Base-by-base conservation (phyloP, 2,113 vertebrate genomes). In the Elgaria multicarinata region DNA sequence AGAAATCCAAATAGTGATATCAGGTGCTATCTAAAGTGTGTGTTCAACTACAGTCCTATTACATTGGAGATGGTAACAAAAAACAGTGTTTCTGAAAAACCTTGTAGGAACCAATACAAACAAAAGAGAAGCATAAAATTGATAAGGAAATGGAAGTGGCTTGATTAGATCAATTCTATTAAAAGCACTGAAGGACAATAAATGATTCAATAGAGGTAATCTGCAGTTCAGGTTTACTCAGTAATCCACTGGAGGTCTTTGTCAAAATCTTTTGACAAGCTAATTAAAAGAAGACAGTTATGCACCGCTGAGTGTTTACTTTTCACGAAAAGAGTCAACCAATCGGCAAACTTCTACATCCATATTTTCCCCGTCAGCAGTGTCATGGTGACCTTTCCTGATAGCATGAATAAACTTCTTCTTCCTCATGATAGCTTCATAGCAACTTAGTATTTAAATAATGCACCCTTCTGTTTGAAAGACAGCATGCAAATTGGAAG, bases 221-320 rank as follows among this genome's bases (percentile, higher is more conserved):
- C 93, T 95, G 77, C 91, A 91, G 90, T 91, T 94, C 85, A 92
- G 85, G 90, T 97, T 97, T 98, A 90, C 87, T 94, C 91, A 95
- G 92, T 94, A 97, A 97, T 92, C 94, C 96, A 96, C 95, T 93
- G 86, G 96, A 96, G 96, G 90, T 94, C 92, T 97, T 96, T 97
- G 95, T 97, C 95, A 97, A 97, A 97, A 95, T 91, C 94, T 96
- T 97, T 96, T 97, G 97, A 97, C 97, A 96, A 96, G 96, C 86
- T 97, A 97, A 97, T 97, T 97, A 97, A 96, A 97, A 90, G 53
- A 83, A 97, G 94, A 95, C 91, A 90, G 93, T 93, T 96, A 94
- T 88, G 90, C 90, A 95, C 92, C 85, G 92, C 81, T 91, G 92
- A 90, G 22, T 97, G 95, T 97, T 97, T 97, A 96, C 96, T 94